Evolutionary conservation across 2,888 invertebrate species (phyloP).

Genomic region (Atrina japonica): DNA sequence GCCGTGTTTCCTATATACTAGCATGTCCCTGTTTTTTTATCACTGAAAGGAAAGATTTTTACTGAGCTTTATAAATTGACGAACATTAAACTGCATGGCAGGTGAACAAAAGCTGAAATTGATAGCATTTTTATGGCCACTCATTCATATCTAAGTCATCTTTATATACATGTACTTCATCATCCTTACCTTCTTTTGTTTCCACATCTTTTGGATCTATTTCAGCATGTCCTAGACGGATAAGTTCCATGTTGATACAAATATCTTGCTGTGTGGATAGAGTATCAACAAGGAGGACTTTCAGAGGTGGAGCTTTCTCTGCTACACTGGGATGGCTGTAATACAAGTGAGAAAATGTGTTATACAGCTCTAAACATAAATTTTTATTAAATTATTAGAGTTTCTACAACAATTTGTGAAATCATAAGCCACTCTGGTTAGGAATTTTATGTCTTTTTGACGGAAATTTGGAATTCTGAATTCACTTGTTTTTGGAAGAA

Average conservation of each 20-base stretch:
- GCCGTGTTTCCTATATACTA: background rate
- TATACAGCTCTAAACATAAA: background rate
- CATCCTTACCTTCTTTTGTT: background rate
- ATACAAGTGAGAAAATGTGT: background rate
- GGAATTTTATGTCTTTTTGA: too few species aligned
- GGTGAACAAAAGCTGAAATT: too few species aligned
- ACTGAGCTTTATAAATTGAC: too few species aligned
- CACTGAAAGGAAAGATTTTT: too few species aligned
- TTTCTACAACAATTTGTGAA: too few species aligned
- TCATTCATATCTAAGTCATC: too few species aligned
- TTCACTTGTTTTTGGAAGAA: too few species aligned
- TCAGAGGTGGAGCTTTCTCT: constrained; percentile 46
- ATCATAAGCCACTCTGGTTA: too few species aligned
- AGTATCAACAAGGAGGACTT: constrained; percentile 63
- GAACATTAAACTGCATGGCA: too few species aligned
- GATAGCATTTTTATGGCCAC: too few species aligned
- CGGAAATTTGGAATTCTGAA: too few species aligned
- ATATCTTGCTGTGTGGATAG: constrained; percentile 57
- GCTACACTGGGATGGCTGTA: constrained; percentile 20
- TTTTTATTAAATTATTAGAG: constrained; percentile 1
- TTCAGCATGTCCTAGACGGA: constrained; percentile 56
- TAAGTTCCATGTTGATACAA: constrained; percentile 72
- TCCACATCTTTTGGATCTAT: constrained; percentile 33
- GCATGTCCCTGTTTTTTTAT: background rate
- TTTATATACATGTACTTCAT: too few species aligned